Evolutionary conservation across 2,888 invertebrate species (phyloP), one percentile per base, ranked within the genome.

Genomic region (Buathra laborator): DNA sequence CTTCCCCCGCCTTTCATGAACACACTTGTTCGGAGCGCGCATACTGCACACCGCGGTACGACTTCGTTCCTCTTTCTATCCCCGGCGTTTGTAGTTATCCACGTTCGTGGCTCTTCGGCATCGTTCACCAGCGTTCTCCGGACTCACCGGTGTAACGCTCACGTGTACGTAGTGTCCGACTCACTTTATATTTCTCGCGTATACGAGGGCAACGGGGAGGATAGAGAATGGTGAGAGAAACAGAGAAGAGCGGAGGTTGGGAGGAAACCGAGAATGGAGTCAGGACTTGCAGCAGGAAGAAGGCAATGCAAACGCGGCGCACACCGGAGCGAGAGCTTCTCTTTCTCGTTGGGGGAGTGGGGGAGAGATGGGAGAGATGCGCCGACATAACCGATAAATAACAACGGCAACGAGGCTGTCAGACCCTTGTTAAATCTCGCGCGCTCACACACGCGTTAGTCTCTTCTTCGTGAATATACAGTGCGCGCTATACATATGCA

Each of bases 331-430:
- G 56, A 76, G 71, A 84, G 86, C 84, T 88, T 86, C 88, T 90
- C 89, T 89, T 88, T 89, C 88, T 87, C 87, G 89, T 88, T 90
- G 29, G 2, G 37, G 7, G 6, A 37, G 9, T 29, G 62, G 24
- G 3, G 29, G 91, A 91, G 92, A 92, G 92, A 92, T 92, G 92
- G 92, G 90, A 92, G 87, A 88, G 93, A 93, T 93, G 93, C 92
- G 91, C 91, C 91, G 92, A 92, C 93, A 93, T 93, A 93, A 93
- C 93, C 93, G 92, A 93, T 93, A 93, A 93, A 93, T 93, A 93
- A 93, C 93, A 93, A 92, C 93, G 91, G 93, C 93, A 93, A 93
- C 93, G 92, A 93, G 93, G 90, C 93, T 93, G 93, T 93, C 93
- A 93, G 93, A 93, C 93, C 93, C 93, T 93, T 93, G 93, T 93